Evolutionary conservation across 2,113 vertebrate genomes (phyloP).

Genomic region (Neotoma lepida): DNA sequence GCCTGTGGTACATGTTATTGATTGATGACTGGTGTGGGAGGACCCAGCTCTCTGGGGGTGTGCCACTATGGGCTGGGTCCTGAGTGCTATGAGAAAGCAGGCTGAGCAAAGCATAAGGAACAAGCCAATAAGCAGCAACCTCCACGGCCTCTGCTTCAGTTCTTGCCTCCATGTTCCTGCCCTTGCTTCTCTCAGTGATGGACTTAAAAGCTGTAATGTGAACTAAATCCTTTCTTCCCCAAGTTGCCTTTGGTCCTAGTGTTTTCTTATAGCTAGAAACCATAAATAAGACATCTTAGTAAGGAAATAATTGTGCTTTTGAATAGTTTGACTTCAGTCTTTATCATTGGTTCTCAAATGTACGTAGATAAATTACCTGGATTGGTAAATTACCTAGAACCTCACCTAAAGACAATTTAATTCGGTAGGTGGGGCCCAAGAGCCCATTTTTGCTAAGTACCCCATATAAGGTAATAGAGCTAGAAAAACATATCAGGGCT

Average conservation of each 20-base stretch:
- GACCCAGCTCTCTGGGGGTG: not conserved
- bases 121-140: not conserved
- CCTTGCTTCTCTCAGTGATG: not conserved
- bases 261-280: not conserved
- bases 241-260: not conserved
- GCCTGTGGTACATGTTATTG: too few relatives aligned
- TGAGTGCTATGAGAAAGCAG: not conserved
- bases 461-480: not conserved
- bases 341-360: conserved; percentile 7
- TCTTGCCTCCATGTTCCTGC: not conserved
- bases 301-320: conserved; percentile 36
- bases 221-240: not conserved
- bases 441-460: not conserved
- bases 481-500: not conserved
- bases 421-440: not conserved
- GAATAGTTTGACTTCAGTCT: not conserved
- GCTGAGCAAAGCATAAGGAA: not conserved
- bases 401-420: not conserved
- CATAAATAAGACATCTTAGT: not conserved
- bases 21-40: not conserved
- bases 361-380: conserved; percentile 4
- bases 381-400: not conserved
- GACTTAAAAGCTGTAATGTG: not conserved
- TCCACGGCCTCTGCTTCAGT: not conserved
- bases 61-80: not conserved